Conservation (phyloP, 2,888 invertebrate genomes). For the Rhabditophanes sp. region DNA sequence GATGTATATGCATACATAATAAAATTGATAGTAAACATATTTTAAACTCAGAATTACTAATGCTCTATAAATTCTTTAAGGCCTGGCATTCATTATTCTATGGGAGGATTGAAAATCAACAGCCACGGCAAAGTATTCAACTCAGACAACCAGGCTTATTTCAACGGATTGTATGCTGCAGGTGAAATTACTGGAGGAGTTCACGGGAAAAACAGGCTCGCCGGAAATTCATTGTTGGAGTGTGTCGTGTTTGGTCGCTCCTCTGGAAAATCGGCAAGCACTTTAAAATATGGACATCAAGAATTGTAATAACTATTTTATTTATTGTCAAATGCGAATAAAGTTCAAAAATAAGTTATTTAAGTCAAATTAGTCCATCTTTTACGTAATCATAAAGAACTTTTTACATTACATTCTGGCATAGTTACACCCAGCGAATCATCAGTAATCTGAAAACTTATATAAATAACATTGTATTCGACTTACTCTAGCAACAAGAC, state of each 20-base stretch:
- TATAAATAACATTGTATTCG: neutral
- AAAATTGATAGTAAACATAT: no score
- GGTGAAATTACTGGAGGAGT: constrained; percentile 44
- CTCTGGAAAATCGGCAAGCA: constrained; percentile 30
- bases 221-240: constrained; percentile 43
- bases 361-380: no score
- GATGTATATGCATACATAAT: constrained; percentile 1
- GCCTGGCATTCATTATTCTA: constrained; percentile 42
- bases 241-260: constrained; percentile 44
- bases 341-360: neutral
- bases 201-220: constrained; percentile 41
- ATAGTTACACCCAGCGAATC: constrained; percentile 16
- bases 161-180: constrained; percentile 39
- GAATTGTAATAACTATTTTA: constrained; percentile 9
- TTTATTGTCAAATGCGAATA: constrained; percentile 1
- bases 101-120: constrained; percentile 43
- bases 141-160: no score
- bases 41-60: no score
- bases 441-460: constrained; percentile 13
- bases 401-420: constrained; percentile 16
- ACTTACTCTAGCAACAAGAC: constrained; percentile 33
- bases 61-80: no score
- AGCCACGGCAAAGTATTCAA: constrained; percentile 8
- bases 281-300: constrained; percentile 13
- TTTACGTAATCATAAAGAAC: constrained; percentile 9